phyloP scores from a whole-genome alignment of 2,888 invertebrate genomes.

The Melanostoma scalare region DNA sequence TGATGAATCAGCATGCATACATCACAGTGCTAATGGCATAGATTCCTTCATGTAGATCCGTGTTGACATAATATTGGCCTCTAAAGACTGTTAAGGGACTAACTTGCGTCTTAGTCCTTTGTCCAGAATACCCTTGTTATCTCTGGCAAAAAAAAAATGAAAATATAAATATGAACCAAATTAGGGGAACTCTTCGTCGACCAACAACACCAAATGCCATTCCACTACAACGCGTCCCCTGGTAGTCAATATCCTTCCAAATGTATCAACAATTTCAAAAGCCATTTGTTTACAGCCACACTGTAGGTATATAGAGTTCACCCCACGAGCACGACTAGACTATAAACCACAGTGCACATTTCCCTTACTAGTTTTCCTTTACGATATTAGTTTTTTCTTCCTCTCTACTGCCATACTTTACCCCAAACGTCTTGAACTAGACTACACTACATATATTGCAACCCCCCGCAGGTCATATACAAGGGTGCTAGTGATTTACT shows the following conservation, averaged over 20 bases:
- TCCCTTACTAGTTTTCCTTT: conserved; percentile 12
- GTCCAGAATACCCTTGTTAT: conserved; percentile 6
- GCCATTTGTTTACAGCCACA: conserved; percentile 8
- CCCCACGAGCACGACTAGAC: conserved; percentile 35
- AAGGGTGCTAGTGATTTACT: conserved; percentile 60
- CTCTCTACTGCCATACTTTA: background rate
- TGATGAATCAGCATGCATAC: conserved; percentile 4
- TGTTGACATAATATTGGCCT: conserved; percentile 39
- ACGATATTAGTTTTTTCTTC: conserved; percentile 5
- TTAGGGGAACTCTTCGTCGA: conserved; percentile 22
- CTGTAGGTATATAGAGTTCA: background rate
- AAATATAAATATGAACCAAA: conserved; percentile 24
- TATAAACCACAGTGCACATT: conserved; percentile 47
- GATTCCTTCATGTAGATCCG: conserved; percentile 13
- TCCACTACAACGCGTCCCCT: conserved; percentile 12
- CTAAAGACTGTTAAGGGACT: conserved; percentile 30
- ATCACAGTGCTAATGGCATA: conserved; percentile 14
- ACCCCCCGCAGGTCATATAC: conserved; percentile 49
- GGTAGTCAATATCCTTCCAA: conserved; percentile 12
- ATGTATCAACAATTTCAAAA: conserved; percentile 34
- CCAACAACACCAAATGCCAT: conserved; percentile 19
- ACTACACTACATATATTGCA: conserved; percentile 26
- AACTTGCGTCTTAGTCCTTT: background rate
- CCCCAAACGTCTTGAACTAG: conserved; percentile 23
- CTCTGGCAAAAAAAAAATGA: background rate